Evolutionary conservation across 2,797 vertebrate genomes (phyloP), one percentile per base, ranked within the genome.

Genomic region (Lates japonicus): DNA sequence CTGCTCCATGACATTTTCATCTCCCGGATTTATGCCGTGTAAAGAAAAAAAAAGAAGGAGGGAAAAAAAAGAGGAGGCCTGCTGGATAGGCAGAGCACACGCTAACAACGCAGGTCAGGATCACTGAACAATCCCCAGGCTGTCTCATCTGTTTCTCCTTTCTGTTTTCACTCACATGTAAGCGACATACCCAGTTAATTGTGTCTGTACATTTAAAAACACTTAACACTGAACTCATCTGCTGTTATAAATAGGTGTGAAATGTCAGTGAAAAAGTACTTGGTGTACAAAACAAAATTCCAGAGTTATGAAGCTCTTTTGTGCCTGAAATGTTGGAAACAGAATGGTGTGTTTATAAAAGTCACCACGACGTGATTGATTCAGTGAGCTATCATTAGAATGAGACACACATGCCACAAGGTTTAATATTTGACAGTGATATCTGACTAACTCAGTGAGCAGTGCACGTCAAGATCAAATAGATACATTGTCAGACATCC

Each of bases 1-100:
- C 95, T 95, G 95, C 95, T 94, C 93, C 89, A 86, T 96, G 95
- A 96, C 95, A 96, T 96, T 96, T 96, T 96, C 95, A 96, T 96
- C 95, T 96, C 89, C 92, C 70, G 87, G 95, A 96, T 96, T 96
- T 96, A 96, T 96, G 95, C 94, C 91, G 91, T 79, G 89, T 83
- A 87, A 92, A 89, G 82, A 69, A 70, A 54, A 61, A 69, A 55
- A 70, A 64, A 64, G 69, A 2, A 58, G 44, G 44, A 20, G 1
- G 48, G 5, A 25, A 58, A 9, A 22, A 76, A 63, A 55, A 59
- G 41, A 61, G 33, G 54, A 75, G 90, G 84, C 78, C 25, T 29
- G 85, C 83, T 76, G 78, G 78, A 82, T 59, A 61, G 74, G 44
- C 71, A 57, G 80, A 83, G 79, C 74, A 66, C 84, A 81, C 48